Percentiles rank a stretch among this genome's conserved stretches.
These are phyloP conservation scores for Anhinga anhinga DNA, from an alignment of 2,113 vertebrate species.

Conservation along the genomic window DNA sequence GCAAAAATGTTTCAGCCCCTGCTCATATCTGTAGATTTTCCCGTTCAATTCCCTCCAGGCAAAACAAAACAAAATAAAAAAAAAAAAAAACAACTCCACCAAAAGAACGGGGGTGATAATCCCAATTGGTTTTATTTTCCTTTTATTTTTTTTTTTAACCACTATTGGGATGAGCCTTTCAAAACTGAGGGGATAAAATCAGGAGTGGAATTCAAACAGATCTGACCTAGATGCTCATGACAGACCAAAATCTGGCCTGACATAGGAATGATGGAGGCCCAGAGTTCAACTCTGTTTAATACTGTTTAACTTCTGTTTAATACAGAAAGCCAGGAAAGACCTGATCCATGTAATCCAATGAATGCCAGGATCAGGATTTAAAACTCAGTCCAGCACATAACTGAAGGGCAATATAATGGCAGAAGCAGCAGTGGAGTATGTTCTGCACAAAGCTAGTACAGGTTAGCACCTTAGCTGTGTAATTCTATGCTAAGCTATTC, in stretches of 20 bases:
- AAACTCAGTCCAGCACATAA: slow-evolving; percentile 45
- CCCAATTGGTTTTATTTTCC: fast-evolving
- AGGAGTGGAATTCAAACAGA: slow-evolving; percentile 54
- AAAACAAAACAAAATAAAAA: background rate
- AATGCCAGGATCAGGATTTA: slow-evolving; percentile 63
- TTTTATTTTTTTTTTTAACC: background rate
- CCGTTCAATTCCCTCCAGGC: background rate
- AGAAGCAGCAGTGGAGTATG: background rate
- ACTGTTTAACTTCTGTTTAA: no score
- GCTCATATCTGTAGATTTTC: background rate
- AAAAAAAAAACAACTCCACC: background rate
- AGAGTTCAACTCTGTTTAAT: no score
- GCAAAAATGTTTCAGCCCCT: background rate
- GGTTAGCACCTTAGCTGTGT: slow-evolving; percentile 13
- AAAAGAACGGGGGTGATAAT: background rate
- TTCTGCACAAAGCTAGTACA: background rate
- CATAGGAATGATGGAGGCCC: slow-evolving; percentile 32
- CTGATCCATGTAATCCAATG: slow-evolving; percentile 59
- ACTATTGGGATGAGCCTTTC: slow-evolving; percentile 18
- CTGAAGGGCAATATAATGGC: background rate
- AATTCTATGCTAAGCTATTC: slow-evolving; percentile 32
- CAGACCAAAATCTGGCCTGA: slow-evolving; percentile 54
- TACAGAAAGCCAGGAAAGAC: slow-evolving; percentile 53
- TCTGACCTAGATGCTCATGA: slow-evolving; percentile 25
- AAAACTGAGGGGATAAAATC: slow-evolving; percentile 25